Evolutionary conservation across 2,113 vertebrate genomes (phyloP), one percentile per base, ranked within the genome.

Genomic region (Triplophysa siluroides): DNA sequence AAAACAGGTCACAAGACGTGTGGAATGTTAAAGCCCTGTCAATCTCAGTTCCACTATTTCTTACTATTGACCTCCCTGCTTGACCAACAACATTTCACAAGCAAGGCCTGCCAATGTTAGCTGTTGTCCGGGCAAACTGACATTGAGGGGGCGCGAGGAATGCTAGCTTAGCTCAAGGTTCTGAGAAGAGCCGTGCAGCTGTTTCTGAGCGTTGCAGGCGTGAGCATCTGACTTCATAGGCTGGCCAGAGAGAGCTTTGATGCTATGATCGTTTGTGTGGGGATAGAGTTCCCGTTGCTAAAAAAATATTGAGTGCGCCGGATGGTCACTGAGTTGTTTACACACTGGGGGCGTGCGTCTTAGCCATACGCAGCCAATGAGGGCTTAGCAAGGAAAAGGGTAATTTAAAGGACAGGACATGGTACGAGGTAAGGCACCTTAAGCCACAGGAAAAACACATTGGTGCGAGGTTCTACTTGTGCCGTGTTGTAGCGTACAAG

Each of bases 231-330:
- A 84, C 78, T 72, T 84, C 67, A 45, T 78, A 83, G 84, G 72
- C 64, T 54, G 45, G 75, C 63, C 26, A 64, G 76, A 77, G 79
- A 85, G 78, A 54, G 63, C 71, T 10, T 65, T 63, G 63, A 77
- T 58, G 64, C 3, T 50, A 61, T 47, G 79, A 75, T 33, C 83
- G 83, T 85, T 84, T 88, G 78, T 81, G 69, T 21, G 78, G 66
- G 84, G 78, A 81, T 90, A 70, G 64, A 62, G 87, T 92, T 90
- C 87, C 90, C 66, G 62, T 23, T 47, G 81, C 80, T 75, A 61
- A 67, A 80, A 85, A 88, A 89, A 84, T 84, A 69, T 60, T 74
- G 82, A 72, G 66, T 72, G 65, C 50, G 81, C 88, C 83, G 33
- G 66, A 61, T 24, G 54, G 62, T 73, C 87, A 79, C 89, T 87